Conservation (phyloP, 2,888 invertebrate species). For the Ectobius pallidus region DNA sequence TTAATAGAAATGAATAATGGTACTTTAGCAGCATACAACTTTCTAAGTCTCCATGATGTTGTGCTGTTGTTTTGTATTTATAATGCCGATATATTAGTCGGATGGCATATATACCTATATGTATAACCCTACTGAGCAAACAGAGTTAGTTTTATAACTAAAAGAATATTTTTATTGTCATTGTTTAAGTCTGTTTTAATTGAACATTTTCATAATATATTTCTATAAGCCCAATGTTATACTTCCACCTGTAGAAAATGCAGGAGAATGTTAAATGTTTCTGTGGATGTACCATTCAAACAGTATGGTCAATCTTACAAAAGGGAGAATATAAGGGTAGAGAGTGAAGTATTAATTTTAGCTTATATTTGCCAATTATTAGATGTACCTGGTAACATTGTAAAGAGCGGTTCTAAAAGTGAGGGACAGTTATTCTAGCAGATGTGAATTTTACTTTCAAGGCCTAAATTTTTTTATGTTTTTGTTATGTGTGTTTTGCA, state of each 20-base stretch:
- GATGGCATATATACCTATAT: not conserved
- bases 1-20: not conserved
- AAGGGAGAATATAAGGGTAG: too few relatives aligned
- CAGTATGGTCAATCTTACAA: too few relatives aligned
- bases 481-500: too few relatives aligned
- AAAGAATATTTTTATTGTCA: conserved; percentile 24
- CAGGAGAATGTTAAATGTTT: not conserved
- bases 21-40: not conserved
- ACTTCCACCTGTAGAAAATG: conserved; percentile 21
- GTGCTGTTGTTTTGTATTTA: not conserved
- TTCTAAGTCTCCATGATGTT: not conserved
- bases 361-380: too few relatives aligned
- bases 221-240: conserved; percentile 15
- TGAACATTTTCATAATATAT: conserved; percentile 19
- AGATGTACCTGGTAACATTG: too few relatives aligned
- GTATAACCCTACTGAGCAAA: not conserved
- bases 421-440: too few relatives aligned
- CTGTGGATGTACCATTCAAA: too few relatives aligned
- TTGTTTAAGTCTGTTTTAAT: conserved; percentile 12
- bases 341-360: too few relatives aligned
- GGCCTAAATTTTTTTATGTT: too few relatives aligned
- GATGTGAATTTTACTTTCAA: too few relatives aligned
- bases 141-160: conserved; percentile 31
- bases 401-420: too few relatives aligned
- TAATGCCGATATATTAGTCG: not conserved